Evolutionary conservation across 2,888 invertebrate genomes (phyloP), one percentile per base, ranked within the genome.

Genomic region (Arrhopalites spinosus): DNA sequence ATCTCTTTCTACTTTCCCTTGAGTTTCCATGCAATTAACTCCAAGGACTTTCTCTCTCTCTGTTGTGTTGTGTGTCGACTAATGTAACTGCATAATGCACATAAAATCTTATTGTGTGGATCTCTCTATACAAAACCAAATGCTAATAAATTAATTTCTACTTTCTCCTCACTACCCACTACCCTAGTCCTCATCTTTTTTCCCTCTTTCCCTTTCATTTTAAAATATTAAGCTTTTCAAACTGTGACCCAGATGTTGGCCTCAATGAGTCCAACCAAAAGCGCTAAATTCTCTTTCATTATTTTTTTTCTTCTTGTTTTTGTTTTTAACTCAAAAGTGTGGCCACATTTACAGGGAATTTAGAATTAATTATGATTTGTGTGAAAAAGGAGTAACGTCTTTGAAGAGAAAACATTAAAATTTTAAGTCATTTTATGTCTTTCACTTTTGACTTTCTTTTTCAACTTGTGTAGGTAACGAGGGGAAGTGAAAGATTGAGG

Each of bases 1-100:
- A 15, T 11, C 8, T 45, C 7, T 45, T 45, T 11, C 7, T 2
- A 3, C n/a, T 50, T 50, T n/a, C 50, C n/a, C 50, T n/a, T n/a
- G 50, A 50, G 50, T 50, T n/a, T 50, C n/a, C 15, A 50, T 50
- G 50, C 50, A 50, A 50, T 50, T 50, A 50, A 50, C 15, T 50
- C 50, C 50, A 50, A n/a, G 50, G 17, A 36, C 11, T 36, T 36
- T 36, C n/a, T 17, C 50, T 11, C 15, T 45, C 45, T 50, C 7
- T n/a, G 50, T 5, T 8, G 7, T 3, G n/a, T 8, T 11, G 15
- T 3, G 17, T 5, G 50, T 5, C 3, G 15, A 50, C 8, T 5
- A 50, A 15, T 45, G 45, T 11, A 15, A 45, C 45, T 45, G n/a
- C 15, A 15, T 15, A 45, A 45, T 7, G 15, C 45, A 15, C 15